Conservation (phyloP, 2,113 vertebrate genomes). For the Eretmochelys imbricata region DNA sequence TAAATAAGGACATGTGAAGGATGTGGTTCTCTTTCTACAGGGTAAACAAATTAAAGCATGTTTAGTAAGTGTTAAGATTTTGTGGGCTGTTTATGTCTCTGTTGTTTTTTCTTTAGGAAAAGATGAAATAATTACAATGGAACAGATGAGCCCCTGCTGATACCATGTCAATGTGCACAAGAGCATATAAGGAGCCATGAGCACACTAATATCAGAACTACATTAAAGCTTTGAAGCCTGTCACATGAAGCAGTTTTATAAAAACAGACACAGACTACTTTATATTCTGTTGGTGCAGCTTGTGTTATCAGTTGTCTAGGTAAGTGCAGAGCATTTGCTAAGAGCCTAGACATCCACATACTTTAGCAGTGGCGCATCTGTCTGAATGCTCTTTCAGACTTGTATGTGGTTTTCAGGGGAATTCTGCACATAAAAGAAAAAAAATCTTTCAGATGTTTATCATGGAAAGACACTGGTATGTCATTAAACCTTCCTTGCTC, state of each 20-base stretch:
- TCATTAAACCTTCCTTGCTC: background rate
- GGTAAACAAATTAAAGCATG: background rate
- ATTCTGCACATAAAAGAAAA: background rate
- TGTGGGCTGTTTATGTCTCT: fast-evolving
- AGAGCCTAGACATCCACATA: background rate
- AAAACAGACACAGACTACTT: background rate
- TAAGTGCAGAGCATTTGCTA: background rate
- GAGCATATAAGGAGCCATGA: background rate
- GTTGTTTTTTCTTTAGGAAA: background rate
- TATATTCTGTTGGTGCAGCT: background rate
- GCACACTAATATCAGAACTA: background rate
- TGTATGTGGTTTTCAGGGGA: background rate
- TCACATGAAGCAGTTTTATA: background rate
- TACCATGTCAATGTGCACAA: background rate
- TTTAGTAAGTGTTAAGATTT: background rate
- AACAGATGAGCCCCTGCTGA: background rate
- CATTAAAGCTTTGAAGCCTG: background rate
- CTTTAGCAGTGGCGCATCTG: background rate
- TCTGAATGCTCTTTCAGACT: background rate
- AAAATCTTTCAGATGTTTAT: background rate
- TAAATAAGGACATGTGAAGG: background rate
- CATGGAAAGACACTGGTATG: background rate
- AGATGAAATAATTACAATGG: background rate
- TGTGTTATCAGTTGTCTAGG: background rate
- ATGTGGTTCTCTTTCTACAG: background rate